Evolutionary conservation across 2,797 vertebrate species (phyloP), one percentile per base, ranked within the genome.

Genomic region (Onychomys arenicola): DNA sequence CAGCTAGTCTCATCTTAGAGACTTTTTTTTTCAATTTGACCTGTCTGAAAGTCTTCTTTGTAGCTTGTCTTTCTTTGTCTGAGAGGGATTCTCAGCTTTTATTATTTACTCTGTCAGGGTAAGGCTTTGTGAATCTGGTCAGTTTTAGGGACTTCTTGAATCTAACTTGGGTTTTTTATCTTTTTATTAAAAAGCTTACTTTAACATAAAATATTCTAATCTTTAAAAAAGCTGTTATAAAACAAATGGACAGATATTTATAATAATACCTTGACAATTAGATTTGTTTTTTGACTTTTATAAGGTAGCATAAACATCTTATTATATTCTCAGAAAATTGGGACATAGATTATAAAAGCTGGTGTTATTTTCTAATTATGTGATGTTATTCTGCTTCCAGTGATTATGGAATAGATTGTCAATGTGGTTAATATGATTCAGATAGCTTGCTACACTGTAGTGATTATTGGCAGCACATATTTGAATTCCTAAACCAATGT

Each of bases 381-480:
- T 65, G 17, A 6, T 93, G 52, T 61, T 94, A 61, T 92, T 93
- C n/a, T 88, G 46, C 32, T 93, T n/a, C n/a, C n/a, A 94, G 14
- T 76, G 89, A 91, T 57, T 49, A 86, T 88, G 71, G 78, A 10
- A 91, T 92, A 6, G 27, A 93, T 94, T 97, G 69, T 95, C 76
- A 76, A 4, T 76, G n/a, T 32, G 12, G 46, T 90, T 34, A 84
- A 21, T 57, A 81, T 55, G 3, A 57, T n/a, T 81, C 34, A 81
- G 34, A 81, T 57, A 6, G 17, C 21, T 81, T 57, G 21, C 59
- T 81, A 37, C 19, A 81, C 34, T 81, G 84, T 29, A 76, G 34
- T 67, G 46, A 90, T 91, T 67, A 49, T 29, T 85, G 32, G 10
- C 32, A 96, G 71, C 17, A 90, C 63, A 59, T 81, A 37, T 57